Evolutionary conservation across 2,797 vertebrate genomes (phyloP).

Genomic region (Semaprochilodus insignis): DNA sequence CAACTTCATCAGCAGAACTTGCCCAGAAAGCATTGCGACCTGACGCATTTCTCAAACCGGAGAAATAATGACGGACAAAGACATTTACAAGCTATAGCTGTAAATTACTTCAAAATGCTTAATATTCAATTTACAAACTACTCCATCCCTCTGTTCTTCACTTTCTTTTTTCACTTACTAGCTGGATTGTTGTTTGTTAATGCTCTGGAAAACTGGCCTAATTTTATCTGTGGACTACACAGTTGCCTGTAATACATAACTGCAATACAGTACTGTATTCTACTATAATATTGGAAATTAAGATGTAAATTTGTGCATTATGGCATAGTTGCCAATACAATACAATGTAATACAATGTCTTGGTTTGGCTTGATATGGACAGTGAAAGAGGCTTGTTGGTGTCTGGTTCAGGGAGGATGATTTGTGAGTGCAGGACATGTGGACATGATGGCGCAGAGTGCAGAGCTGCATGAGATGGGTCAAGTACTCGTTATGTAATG

Average conservation of each 20-base stretch:
- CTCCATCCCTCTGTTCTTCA: no score
- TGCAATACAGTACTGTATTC: background rate
- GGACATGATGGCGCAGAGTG: conserved; percentile 53
- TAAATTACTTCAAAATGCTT: no score
- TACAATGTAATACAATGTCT: background rate
- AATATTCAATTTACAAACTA: no score
- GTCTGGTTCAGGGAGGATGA: conserved; percentile 35
- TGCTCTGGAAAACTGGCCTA: background rate
- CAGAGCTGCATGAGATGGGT: conserved; percentile 59
- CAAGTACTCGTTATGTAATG: conserved; percentile 61
- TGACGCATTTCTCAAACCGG: no score
- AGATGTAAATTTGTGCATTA: background rate
- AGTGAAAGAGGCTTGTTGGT: conserved; percentile 16
- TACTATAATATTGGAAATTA: background rate
- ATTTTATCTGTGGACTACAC: background rate
- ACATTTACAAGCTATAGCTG: no score
- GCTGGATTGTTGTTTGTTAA: no score
- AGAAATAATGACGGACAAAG: no score
- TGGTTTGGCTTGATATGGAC: conserved; percentile 19
- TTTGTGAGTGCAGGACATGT: conserved; percentile 54
- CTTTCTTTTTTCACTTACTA: no score
- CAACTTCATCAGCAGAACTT: no score
- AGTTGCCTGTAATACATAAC: background rate
- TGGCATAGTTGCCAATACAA: background rate
- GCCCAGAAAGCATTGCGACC: no score